Evolutionary conservation across 2,113 vertebrate genomes (phyloP).

Genomic region (Tiliqua scincoides): DNA sequence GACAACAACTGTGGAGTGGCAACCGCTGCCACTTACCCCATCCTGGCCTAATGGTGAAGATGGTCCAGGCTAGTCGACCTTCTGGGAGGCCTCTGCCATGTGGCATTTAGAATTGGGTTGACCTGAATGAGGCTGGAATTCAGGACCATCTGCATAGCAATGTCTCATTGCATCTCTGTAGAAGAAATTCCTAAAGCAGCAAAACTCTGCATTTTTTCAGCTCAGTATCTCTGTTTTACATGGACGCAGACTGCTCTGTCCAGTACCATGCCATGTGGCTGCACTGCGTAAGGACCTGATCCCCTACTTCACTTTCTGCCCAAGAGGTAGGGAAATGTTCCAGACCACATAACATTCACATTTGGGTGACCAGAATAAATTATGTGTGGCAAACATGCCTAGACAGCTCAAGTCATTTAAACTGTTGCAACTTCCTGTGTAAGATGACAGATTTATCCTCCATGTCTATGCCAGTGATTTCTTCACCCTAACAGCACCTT

Average conservation of each 20-base stretch:
- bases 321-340: background rate
- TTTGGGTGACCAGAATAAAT: background rate
- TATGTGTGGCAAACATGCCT: background rate
- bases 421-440: background rate
- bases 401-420: background rate
- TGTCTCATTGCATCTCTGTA: too few relatives aligned
- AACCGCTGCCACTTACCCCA: constrained; percentile 80
- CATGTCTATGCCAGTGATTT: too few relatives aligned
- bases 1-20: constrained; percentile 83
- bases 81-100: background rate
- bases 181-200: background rate
- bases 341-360: background rate
- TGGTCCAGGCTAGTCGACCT: rapidly evolving
- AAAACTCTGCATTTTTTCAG: background rate
- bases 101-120: background rate
- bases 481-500: too few relatives aligned
- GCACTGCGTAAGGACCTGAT: background rate
- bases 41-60: constrained; percentile 68
- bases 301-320: too few relatives aligned
- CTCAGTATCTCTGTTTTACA: background rate
- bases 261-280: background rate
- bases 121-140: background rate
- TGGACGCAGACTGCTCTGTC: background rate
- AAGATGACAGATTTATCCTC: background rate
- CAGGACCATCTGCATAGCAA: background rate